Evolutionary conservation across 2,888 invertebrate species (phyloP).

Genomic region (Xanthostigma xanthostigma): DNA sequence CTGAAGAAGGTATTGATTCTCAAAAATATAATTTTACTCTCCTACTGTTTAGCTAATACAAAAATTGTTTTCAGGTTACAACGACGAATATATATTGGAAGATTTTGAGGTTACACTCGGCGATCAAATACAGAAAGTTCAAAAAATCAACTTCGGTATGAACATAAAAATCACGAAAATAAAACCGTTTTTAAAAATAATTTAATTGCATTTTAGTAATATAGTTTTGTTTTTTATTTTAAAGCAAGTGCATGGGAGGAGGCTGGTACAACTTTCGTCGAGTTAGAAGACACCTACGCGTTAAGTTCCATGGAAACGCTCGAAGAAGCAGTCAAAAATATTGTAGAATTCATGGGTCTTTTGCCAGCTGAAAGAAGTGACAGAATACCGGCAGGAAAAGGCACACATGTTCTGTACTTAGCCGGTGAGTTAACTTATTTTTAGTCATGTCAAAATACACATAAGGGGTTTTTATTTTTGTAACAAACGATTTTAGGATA

Average conservation of each 20-base stretch:
- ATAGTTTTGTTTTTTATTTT: constrained; percentile 18
- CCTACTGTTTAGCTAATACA: neutral
- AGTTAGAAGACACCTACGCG: constrained; percentile 86
- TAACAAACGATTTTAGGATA: no score
- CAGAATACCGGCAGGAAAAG: constrained; percentile 66
- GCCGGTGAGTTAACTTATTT: constrained; percentile 39
- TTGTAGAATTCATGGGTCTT: constrained; percentile 68
- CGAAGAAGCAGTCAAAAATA: constrained; percentile 72
- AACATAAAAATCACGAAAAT: neutral
- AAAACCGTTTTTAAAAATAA: neutral
- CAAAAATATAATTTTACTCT: neutral
- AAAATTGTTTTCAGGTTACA: constrained; percentile 45
- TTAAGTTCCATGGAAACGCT: constrained; percentile 64
- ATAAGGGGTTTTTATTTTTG: no score
- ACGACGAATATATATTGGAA: constrained; percentile 91
- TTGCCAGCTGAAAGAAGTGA: constrained; percentile 76
- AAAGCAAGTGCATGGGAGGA: constrained; percentile 47
- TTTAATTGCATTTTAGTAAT: neutral
- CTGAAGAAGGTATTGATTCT: constrained; percentile 56
- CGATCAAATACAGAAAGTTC: constrained; percentile 71
- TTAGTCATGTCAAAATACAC: no score
- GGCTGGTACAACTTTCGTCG: constrained; percentile 37
- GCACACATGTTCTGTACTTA: constrained; percentile 63
- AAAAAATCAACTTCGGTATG: constrained; percentile 51
- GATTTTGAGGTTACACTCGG: constrained; percentile 75